These are phyloP conservation scores for Drosophila ohnishii DNA, from an alignment of 1,140 invertebrate species.

Conservation along the genomic window DNA sequence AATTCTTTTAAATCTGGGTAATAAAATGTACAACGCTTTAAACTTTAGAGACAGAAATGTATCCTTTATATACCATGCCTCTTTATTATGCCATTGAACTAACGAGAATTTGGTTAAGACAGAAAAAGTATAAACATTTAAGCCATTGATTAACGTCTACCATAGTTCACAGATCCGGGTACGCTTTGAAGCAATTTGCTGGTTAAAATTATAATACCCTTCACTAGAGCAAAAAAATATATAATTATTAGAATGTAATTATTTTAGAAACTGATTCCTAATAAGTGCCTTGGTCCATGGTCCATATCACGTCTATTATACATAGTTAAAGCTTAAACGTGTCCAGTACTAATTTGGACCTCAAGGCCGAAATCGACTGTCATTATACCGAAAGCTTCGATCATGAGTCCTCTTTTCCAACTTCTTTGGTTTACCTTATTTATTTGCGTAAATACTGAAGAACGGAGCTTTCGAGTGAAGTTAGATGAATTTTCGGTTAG, in stretches of 20 bases:
- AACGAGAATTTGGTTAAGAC: too few species aligned
- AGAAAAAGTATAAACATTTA: neutral
- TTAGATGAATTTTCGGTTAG: constrained; percentile 36
- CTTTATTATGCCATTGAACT: neutral
- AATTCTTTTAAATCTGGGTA: neutral
- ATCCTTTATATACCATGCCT: neutral
- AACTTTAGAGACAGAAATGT: neutral
- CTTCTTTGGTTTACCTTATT: constrained; percentile 9
- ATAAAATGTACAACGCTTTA: neutral
- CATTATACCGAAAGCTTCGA: constrained; percentile 2
- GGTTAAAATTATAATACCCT: neutral
- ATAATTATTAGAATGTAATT: neutral
- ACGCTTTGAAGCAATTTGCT: neutral
- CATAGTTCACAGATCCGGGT: neutral
- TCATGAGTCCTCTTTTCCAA: constrained; percentile 18
- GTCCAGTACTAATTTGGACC: neutral
- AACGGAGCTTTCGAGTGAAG: constrained; percentile 33
- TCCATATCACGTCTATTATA: neutral
- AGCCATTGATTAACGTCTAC: neutral
- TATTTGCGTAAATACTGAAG: constrained; percentile 2
- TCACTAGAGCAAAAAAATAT: neutral
- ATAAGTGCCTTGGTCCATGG: neutral
- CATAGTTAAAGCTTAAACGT: neutral
- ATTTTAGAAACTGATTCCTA: neutral
- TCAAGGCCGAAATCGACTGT: neutral